phyloP scores from a whole-genome alignment of 2,797 vertebrate genomes.

The Tamandua tetradactyla region DNA sequence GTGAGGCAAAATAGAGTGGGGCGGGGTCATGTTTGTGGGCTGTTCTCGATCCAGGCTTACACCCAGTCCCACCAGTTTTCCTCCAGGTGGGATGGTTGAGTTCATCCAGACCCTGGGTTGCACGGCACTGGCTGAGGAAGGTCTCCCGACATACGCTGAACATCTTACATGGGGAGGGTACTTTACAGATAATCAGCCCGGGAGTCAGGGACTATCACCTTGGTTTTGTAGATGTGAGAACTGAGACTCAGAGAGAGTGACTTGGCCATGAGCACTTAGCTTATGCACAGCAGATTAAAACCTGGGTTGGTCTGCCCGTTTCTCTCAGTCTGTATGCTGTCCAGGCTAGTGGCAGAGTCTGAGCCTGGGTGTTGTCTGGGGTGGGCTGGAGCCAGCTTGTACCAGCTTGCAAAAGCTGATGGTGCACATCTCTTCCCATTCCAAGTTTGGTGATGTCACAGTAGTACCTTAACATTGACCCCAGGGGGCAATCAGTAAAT shows the following conservation, averaged over 20 bases:
- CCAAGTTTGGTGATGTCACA: neutral
- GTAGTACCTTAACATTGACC: neutral
- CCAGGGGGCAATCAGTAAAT: neutral
- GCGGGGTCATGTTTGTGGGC: neutral
- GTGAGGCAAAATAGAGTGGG: neutral
- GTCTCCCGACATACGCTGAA: neutral
- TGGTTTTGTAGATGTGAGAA: neutral
- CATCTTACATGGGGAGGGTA: fast-evolving
- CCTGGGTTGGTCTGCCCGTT: neutral
- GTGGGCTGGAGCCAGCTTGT: neutral
- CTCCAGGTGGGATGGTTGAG: neutral
- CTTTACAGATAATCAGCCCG: neutral
- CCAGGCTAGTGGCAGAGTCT: neutral
- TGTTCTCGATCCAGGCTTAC: neutral
- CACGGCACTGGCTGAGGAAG: neutral
- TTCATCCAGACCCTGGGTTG: fast-evolving
- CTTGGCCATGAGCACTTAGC: neutral
- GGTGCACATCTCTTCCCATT: neutral
- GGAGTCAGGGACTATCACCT: neutral
- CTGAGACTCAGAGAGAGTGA: neutral
- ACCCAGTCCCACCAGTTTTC: neutral
- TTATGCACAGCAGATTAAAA: fast-evolving
- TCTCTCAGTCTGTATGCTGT: neutral
- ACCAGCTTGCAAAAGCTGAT: neutral
- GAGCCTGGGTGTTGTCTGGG: neutral